Evolutionary conservation across 2,113 vertebrate species (phyloP), one percentile per base, ranked within the genome.

Genomic region (Leptocoma aspasia): DNA sequence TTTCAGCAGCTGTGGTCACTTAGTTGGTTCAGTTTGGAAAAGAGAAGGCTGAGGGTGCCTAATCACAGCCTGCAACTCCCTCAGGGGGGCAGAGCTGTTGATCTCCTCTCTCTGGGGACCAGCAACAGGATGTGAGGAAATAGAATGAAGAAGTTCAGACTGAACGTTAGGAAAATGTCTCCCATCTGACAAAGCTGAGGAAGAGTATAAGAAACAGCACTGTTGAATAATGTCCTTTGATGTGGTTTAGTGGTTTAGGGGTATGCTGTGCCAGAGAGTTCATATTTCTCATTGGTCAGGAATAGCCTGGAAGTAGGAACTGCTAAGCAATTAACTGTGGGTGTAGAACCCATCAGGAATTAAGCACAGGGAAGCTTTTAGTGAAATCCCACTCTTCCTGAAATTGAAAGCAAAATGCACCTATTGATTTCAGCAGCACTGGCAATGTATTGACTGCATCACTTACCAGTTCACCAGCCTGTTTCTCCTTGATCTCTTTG

Each of bases 261-360:
- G 20, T 66, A 17, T 64, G 37, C 45, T 85, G 35, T 85, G 84
- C 49, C 85, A 90, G 18, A 35, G 33, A 75, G 44, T 69, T 86
- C 69, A 27, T 82, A 73, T 63, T 79, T 91, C 73, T 91, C 78
- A 89, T 90, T 94, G 82, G 41, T 75, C 26, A 87, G 56, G 52
- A 84, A 78, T 45, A 92, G 23, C 27, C 53, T 91, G 44, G 49
- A 90, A 89, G 70, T 28, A 83, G 79, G n/a, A 93, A 82, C 30
- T 77, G 15, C 44, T 57, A 77, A 77, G 68, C 71, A 90, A 83
- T 80, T 93, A 88, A 57, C 49, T 30, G 45, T 90, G 42, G 41
- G 37, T 84, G 56, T 57, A 90, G 53, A 91, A 82, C 41, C 45
- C 53, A 61, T 22, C 11, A 64, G 59, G 41, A 92, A n/a, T 72